These are phyloP conservation scores for Trachymyrmex cornetzi DNA, from an alignment of 1,140 invertebrate species.

Conservation along the genomic window DNA sequence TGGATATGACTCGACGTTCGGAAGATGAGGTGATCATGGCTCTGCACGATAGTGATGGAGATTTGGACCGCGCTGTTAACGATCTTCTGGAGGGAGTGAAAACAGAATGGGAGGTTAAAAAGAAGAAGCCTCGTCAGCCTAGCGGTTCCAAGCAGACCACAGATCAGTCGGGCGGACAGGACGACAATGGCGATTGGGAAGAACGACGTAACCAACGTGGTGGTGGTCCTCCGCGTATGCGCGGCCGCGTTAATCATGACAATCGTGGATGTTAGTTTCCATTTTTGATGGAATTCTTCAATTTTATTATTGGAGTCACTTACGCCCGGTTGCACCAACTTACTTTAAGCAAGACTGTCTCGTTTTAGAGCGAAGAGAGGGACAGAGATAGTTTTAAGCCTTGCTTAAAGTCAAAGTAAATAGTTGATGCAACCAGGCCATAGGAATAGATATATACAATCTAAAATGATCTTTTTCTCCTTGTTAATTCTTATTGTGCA, in stretches of 20 bases:
- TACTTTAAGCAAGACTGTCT: no score
- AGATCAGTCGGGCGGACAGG: constrained; percentile 79
- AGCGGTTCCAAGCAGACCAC: constrained; percentile 85
- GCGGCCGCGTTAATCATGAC: constrained; percentile 85
- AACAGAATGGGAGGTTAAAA: constrained; percentile 90
- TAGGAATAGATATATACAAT: neutral
- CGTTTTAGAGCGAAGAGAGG: no score
- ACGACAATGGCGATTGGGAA: constrained; percentile 86
- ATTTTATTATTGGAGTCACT: neutral
- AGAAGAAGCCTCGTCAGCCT: constrained; percentile 93
- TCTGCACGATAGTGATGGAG: constrained; percentile 93
- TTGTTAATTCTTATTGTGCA: neutral
- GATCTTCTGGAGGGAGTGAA: constrained; percentile 90
- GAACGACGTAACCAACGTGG: constrained; percentile 85
- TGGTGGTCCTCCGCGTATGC: constrained; percentile 85
- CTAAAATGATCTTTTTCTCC: neutral
- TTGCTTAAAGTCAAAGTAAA: no score
- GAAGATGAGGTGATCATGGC: constrained; percentile 94
- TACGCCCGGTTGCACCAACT: neutral
- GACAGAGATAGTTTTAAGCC: no score
- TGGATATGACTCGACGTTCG: constrained; percentile 93
- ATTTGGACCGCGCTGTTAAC: constrained; percentile 91
- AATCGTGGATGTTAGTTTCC: constrained; percentile 86
- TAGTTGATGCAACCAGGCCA: no score
- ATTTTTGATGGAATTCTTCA: neutral